Conservation (phyloP, 2,888 invertebrate genomes). For the Napeogenes sylphis region DNA sequence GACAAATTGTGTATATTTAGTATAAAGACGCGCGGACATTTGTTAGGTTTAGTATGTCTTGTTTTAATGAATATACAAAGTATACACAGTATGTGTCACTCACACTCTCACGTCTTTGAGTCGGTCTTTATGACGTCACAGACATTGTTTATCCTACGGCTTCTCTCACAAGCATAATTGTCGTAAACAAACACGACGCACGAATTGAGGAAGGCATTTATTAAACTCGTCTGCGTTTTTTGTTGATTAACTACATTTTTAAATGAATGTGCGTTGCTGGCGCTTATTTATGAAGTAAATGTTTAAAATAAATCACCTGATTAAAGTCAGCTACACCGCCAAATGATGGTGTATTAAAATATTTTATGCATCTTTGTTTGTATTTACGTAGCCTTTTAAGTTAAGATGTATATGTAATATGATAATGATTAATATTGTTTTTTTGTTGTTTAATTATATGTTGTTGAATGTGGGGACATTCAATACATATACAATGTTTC, state of each 20-base stretch:
- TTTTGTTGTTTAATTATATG: too few species aligned
- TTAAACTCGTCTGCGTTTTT: slow-evolving; percentile 46
- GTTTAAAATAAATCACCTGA: slow-evolving; percentile 3
- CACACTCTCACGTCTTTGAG: background rate
- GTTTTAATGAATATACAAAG: background rate
- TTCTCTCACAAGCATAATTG: slow-evolving; percentile 43
- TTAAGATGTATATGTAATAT: background rate
- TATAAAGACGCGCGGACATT: too few species aligned
- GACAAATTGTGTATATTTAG: too few species aligned
- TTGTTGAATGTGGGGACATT: too few species aligned
- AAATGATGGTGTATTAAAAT: slow-evolving; percentile 2
- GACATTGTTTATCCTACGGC: slow-evolving; percentile 26
- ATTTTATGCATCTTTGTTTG: background rate
- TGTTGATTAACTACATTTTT: slow-evolving; percentile 33
- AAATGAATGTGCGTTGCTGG: slow-evolving; percentile 20
- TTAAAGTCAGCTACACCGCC: slow-evolving; percentile 2
- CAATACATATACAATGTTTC: too few species aligned
- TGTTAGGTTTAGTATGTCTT: background rate
- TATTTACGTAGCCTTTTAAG: background rate
- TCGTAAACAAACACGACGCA: slow-evolving; percentile 41
- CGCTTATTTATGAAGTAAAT: slow-evolving; percentile 21
- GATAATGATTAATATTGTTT: too few species aligned
- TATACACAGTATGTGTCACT: background rate
- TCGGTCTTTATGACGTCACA: slow-evolving; percentile 19
- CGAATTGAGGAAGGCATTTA: slow-evolving; percentile 56